Evolutionary conservation across 2,797 vertebrate genomes (phyloP), one percentile per base, ranked within the genome.

Genomic region (Sebastes ruberrimus): DNA sequence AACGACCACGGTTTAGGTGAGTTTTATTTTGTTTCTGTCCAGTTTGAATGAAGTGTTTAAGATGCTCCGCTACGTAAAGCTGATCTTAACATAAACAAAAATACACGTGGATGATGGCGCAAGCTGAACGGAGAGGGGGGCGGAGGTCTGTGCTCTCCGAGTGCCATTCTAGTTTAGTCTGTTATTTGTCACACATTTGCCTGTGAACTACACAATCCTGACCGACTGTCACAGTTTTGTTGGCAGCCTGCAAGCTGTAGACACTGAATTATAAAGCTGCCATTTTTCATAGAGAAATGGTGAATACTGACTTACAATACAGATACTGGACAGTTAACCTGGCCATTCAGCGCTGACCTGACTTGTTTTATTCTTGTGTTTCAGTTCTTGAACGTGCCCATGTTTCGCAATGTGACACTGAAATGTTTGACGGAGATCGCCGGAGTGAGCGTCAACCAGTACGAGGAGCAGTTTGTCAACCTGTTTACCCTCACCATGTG

Each of bases 341-440:
- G 20, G 1, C 30, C 18, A 13, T 46, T 23, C 16, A 20, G 7
- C 59, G 5, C 32, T 52, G 65, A 77, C 35, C 38, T 27, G 13
- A 57, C 20, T 4, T 22, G 32, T 55, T 22, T 28, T 4, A 1
- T 33, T 64, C 4, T 2, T 74, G 22, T 71, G 6, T 76, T 59
- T 55, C 81, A 99, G 98, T 99, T 99, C 93, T 91, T 99, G 93
- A 99, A 99, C 88, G 98, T 99, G 80, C 98, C 98, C 63, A 99
- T 99, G 98, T 99, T 99, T 89, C 97, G 98, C 85, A 99, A 99
- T 7, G 97, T 99, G 78, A 99, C 98, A 14, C 93, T 99, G 86
- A 99, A 99, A 94, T 99, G 98, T 95, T 95, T 99, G 96, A 99
- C 98, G 18, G 98, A 99, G 94, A 99, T 99, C 76, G 98, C 97